These are phyloP conservation scores for Micrasema minimum DNA, from an alignment of 1,140 invertebrate species.

Conservation along the genomic window DNA sequence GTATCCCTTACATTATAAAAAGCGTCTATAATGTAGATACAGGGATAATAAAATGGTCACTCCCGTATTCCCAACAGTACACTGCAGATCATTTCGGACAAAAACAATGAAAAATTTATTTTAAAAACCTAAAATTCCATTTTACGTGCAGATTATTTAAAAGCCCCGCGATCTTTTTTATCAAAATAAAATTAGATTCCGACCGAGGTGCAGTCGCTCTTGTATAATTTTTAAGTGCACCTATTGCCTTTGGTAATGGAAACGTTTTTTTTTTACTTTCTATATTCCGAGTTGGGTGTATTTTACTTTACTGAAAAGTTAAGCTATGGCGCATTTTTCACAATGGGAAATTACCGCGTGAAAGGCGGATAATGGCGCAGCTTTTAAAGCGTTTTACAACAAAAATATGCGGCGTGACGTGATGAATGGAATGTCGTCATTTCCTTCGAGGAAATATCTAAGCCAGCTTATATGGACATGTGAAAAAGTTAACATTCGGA, in stretches of 20 bases:
- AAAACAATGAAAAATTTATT: no score
- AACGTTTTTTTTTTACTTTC: slow-evolving; percentile 1
- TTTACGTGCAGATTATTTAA: no score
- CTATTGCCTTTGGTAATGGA: neutral
- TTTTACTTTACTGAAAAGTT: slow-evolving; percentile 9
- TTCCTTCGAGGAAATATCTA: slow-evolving; percentile 1
- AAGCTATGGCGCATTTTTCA: slow-evolving; percentile 1
- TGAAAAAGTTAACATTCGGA: neutral
- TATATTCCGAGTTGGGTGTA: neutral
- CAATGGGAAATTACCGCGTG: slow-evolving; percentile 11
- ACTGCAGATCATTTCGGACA: no score
- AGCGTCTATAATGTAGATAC: no score
- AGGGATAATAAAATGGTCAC: no score
- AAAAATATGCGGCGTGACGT: neutral
- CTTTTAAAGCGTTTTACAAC: slow-evolving; percentile 21
- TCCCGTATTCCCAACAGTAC: no score
- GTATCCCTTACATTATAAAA: no score
- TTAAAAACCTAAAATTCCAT: no score
- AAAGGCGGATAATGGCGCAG: slow-evolving; percentile 2
- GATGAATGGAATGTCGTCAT: slow-evolving; percentile 15
- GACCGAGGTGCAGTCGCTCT: neutral
- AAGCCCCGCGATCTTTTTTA: no score
- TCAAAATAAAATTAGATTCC: no score
- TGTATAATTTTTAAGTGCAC: neutral
- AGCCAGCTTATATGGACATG: neutral